A percentile compares a stretch with the other conserved stretches of the same genome.
Evolutionary conservation across 1,140 invertebrate genomes (phyloP).

Genomic region (Zophobas atratus): DNA sequence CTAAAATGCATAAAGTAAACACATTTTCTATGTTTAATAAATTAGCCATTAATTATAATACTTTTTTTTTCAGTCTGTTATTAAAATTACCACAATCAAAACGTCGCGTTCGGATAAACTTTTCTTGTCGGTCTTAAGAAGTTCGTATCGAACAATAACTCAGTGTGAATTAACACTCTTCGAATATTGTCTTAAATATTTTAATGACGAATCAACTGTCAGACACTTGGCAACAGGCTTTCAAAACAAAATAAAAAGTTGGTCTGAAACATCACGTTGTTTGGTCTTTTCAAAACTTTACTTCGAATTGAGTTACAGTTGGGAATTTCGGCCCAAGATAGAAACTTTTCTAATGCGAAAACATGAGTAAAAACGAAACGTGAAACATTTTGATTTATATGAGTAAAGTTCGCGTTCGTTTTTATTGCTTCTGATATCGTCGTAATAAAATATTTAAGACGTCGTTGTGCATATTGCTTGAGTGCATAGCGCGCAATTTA

Average conservation of each 20-base stretch:
- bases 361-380: conserved; percentile 45
- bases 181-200: conserved; percentile 11
- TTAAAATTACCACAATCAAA: too few species aligned
- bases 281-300: conserved; percentile 38
- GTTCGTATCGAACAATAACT: too few species aligned
- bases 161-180: too few species aligned
- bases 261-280: conserved; percentile 47
- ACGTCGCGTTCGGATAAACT: too few species aligned
- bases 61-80: too few species aligned
- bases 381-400: conserved; percentile 46
- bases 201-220: conserved; percentile 40
- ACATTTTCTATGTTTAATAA: too few species aligned
- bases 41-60: too few species aligned
- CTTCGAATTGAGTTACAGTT: conserved; percentile 46
- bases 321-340: conserved; percentile 43
- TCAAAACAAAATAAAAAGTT: conserved; percentile 41
- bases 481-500: neutral
- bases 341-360: conserved; percentile 48
- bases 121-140: too few species aligned
- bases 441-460: conserved; percentile 38
- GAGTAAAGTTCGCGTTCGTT: conserved; percentile 28
- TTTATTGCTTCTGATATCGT: conserved; percentile 39
- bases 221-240: conserved; percentile 37
- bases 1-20: too few species aligned
- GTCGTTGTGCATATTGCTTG: conserved; percentile 7